phyloP scores from a whole-genome alignment of 2,113 vertebrate species.

The Carassius carassius region DNA sequence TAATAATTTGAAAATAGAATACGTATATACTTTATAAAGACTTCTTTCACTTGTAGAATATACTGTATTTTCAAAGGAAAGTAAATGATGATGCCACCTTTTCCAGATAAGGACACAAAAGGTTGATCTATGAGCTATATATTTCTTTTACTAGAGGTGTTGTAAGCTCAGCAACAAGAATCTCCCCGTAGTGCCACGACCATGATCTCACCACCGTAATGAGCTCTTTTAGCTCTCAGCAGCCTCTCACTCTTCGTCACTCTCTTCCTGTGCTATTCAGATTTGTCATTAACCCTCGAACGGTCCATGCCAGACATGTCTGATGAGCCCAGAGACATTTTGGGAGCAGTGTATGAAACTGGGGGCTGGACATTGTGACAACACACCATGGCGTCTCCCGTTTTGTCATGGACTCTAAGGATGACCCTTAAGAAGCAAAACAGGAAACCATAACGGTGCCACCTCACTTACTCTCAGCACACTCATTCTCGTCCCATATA shows the following conservation, averaged over 20 bases:
- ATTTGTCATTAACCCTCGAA: conserved; percentile 45
- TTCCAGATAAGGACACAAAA: background rate
- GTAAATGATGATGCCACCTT: background rate
- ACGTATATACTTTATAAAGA: too few species aligned
- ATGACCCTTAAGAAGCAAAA: conserved; percentile 31
- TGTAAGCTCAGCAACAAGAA: conserved; percentile 35
- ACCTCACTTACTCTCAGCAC: background rate
- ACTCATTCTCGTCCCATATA: conserved; percentile 5
- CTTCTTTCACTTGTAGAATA: background rate
- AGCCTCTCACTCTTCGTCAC: background rate
- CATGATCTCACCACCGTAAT: conserved; percentile 39
- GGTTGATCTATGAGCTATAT: conserved; percentile 6
- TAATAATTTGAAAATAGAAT: background rate
- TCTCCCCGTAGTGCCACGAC: background rate
- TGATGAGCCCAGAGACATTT: conserved; percentile 36
- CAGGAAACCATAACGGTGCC: conserved; percentile 38
- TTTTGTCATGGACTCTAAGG: conserved; percentile 49
- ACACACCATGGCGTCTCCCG: background rate
- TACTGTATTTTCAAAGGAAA: background rate
- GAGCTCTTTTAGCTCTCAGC: conserved; percentile 44
- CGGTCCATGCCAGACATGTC: background rate
- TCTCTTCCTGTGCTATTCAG: conserved; percentile 28
- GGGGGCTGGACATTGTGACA: conserved; percentile 35
- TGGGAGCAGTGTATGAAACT: conserved; percentile 33
- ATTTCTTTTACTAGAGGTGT: background rate